Base-by-base conservation (phyloP, 2,113 vertebrate genomes). In the Mus pahari region DNA sequence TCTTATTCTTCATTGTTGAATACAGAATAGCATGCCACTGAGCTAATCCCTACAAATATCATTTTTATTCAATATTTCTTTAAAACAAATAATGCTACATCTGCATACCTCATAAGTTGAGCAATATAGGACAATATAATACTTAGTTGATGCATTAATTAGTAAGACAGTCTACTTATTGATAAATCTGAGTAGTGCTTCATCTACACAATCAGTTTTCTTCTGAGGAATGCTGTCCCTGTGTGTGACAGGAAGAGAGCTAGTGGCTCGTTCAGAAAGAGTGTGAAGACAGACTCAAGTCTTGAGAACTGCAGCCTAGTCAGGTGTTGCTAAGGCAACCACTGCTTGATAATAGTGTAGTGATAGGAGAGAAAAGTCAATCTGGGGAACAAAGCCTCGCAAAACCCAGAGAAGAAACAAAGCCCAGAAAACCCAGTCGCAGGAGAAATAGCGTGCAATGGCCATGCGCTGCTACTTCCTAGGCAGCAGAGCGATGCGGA, bases 281-380 rank as follows among this genome's bases (percentile, higher is more conserved):
- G 26, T 82, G 28, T 93, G 90, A 93, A 94, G 83, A 88, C 53
- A 90, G 24, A 74, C 78, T 74, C 58, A 66, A 86, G 60, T 93
- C 92, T 94, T n/a, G 68, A 78, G 94, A 95, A 68, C 93, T n/a
- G 68, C 83, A 88, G 92, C 84, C 71, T 92, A 82, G 96, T 96
- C 96, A 90, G 73, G 84, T 94, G 97, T 97, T 97, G 97, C 97
- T 96, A 97, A 93, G 97, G 97, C 92, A 98, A 97, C 97, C 78
- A 60, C 60, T 95, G 96, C 96, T 96, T 96, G 95, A 93, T 97
- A 97, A 96, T 97, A 95, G 96, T 75, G 87, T 68, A 94, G 91
- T 90, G 96, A 95, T 87, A 95, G 83, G 73, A 89, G 91, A 95
- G 90, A 96, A 96, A 95, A 91, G 95, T 89, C 73, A 95, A 92